These are phyloP conservation scores for Otus scops DNA, from an alignment of 2,797 vertebrate genomes.

Conservation along the genomic window DNA sequence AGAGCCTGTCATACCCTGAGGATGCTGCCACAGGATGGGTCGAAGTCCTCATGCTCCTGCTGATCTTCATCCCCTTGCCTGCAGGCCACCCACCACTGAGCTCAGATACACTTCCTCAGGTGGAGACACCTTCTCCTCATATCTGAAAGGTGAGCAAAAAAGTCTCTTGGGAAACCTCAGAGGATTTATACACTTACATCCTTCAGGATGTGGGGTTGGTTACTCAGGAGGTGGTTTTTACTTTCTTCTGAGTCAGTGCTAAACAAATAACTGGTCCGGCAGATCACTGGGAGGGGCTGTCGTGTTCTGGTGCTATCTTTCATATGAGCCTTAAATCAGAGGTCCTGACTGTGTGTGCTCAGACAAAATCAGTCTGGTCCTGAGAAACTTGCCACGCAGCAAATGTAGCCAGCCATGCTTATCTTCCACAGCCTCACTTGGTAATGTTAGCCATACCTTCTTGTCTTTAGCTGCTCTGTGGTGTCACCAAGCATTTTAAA, in stretches of 20 bases:
- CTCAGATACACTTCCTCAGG: not conserved
- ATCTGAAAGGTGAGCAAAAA: not conserved
- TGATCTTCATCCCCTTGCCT: not conserved
- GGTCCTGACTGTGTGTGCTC: not conserved
- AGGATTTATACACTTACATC: not conserved
- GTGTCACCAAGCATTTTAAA: not conserved
- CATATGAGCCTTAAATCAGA: not conserved
- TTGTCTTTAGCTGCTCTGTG: not conserved
- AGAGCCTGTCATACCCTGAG: not conserved
- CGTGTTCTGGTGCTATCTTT: not conserved
- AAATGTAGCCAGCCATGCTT: not conserved
- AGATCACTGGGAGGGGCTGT: not conserved
- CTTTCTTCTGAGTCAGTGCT: not conserved
- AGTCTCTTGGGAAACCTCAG: not conserved
- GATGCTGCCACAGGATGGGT: not conserved
- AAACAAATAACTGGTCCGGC: not conserved
- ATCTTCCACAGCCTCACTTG: not conserved
- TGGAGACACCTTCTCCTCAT: not conserved
- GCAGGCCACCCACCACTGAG: accelerated
- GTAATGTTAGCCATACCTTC: not conserved
- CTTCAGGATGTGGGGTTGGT: not conserved
- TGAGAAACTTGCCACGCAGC: not conserved
- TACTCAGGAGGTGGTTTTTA: not conserved
- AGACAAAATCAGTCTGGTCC: not conserved
- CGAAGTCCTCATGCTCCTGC: not conserved